These are phyloP conservation scores for Pyrochroa serraticornis DNA, from an alignment of 2,888 invertebrate genomes.

Conservation along the genomic window DNA sequence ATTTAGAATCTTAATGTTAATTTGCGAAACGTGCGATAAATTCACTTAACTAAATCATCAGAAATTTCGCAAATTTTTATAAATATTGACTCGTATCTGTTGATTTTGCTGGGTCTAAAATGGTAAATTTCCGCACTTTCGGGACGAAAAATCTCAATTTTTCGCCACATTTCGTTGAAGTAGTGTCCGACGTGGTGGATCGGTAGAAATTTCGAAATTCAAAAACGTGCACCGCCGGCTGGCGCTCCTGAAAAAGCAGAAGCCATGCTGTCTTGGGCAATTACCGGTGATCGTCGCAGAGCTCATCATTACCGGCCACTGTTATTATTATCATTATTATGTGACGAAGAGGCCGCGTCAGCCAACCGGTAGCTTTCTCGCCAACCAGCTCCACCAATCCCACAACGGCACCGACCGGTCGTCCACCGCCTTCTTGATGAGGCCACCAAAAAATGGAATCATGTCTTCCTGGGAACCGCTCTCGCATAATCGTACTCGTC, in stretches of 20 bases:
- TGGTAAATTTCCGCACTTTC: too few species aligned
- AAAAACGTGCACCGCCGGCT: background rate
- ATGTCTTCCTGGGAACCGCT: conserved; percentile 36
- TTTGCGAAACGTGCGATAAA: too few species aligned
- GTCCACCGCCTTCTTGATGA: conserved; percentile 48
- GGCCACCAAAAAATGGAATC: conserved; percentile 50
- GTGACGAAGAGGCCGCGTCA: conserved; percentile 49
- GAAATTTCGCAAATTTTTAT: too few species aligned
- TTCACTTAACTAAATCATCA: too few species aligned
- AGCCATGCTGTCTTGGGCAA: conserved; percentile 53
- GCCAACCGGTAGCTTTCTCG: conserved; percentile 53
- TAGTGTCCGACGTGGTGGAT: too few species aligned
- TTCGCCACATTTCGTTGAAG: too few species aligned
- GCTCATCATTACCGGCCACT: conserved; percentile 54
- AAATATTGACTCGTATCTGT: too few species aligned
- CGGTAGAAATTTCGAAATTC: background rate
- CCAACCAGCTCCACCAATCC: conserved; percentile 44
- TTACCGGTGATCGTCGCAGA: conserved; percentile 48
- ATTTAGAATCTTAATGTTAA: too few species aligned
- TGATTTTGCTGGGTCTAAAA: too few species aligned
- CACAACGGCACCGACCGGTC: conserved; percentile 44
- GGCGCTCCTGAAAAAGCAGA: conserved; percentile 34
- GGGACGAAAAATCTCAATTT: too few species aligned
- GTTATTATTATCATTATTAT: conserved; percentile 58
- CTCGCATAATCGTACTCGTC: conserved; percentile 12